Evolutionary conservation across 2,888 invertebrate species (phyloP), one percentile per base, ranked within the genome.

Genomic region (Macaria notata): DNA sequence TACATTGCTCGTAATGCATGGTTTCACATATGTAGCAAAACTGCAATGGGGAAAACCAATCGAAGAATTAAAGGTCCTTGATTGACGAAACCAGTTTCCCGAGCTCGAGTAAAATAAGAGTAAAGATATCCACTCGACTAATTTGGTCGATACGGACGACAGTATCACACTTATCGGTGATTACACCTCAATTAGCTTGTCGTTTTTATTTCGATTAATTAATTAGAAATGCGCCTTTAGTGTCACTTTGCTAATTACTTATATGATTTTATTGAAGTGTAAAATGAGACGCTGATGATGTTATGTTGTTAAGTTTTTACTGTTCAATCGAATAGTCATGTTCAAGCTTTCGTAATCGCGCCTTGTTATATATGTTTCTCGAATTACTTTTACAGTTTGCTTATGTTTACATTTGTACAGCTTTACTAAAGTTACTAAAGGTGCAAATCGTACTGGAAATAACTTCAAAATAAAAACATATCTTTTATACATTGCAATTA

Each of bases 161-260:
- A 62, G 68, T 74, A 73, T 78, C 71, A 78, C 77, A 75, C 73
- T 73, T 67, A 68, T 72, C 66, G 68, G 68, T 66, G 73, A 78
- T 80, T 78, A 78, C 71, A 69, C 71, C 71, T 71, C 63, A 72
- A 75, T 78, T 78, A 78, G 77, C 77, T 70, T 68, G 59, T 67
- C 73, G 69, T 75, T 71, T 72, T 71, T 64, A 73, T 78, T 75
- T 62, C 64, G 70, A 76, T 79, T 72, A 74, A 76, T 77, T 76
- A 66, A 75, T 77, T 76, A 72, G 58, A 63, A 67, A 69, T 68
- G 51, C 57, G 66, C 64, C 59, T 62, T 64, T 66, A 66, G 68
- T 60, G 66, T 65, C 52, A 71, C 66, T 71, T 71, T 67, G 63
- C 61, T 67, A 69, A 71, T 71, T 68, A 65, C 61, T 49, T 63